Conservation (phyloP, 2,888 invertebrate species). For the Lycocerus yunnanus region DNA sequence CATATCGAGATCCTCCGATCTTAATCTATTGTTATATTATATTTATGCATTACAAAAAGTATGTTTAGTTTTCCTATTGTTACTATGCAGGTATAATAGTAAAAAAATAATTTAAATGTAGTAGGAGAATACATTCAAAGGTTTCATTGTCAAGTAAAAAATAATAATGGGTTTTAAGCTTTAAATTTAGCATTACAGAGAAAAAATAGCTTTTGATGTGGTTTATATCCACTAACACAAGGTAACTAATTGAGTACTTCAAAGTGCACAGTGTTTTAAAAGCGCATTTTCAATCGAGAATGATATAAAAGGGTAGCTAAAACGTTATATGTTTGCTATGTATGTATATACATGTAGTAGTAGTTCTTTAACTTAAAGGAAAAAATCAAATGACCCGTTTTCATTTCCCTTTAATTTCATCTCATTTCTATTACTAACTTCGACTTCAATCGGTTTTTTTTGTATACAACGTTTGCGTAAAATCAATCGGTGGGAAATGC, state of each 20-base stretch:
- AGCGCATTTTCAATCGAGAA: constrained; percentile 18
- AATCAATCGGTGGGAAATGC: constrained; percentile 48
- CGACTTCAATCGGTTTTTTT: constrained; percentile 48
- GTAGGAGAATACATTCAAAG: not conserved
- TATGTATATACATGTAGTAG: not conserved
- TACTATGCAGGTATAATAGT: not conserved
- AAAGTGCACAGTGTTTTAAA: constrained; percentile 25
- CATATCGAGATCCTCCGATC: not conserved
- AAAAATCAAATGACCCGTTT: constrained; percentile 48
- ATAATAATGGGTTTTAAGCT: not conserved
- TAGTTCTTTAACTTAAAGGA: constrained; percentile 24
- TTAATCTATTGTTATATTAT: not conserved
- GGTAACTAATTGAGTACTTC: constrained; percentile 35
- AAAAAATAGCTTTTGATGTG: not conserved
- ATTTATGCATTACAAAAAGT: not conserved
- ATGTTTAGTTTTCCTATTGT: not conserved
- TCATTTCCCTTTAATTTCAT: constrained; percentile 47
- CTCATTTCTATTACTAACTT: constrained; percentile 47
- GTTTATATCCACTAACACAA: constrained; percentile 13
- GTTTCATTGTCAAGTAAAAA: not conserved
- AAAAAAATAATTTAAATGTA: not conserved
- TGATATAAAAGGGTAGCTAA: constrained; percentile 15
- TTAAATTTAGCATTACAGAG: constrained; percentile 1
- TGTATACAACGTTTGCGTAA: constrained; percentile 50
- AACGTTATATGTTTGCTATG: not conserved